phyloP scores from a whole-genome alignment of 2,888 invertebrate species.

The Sphaeridia pumilis region DNA sequence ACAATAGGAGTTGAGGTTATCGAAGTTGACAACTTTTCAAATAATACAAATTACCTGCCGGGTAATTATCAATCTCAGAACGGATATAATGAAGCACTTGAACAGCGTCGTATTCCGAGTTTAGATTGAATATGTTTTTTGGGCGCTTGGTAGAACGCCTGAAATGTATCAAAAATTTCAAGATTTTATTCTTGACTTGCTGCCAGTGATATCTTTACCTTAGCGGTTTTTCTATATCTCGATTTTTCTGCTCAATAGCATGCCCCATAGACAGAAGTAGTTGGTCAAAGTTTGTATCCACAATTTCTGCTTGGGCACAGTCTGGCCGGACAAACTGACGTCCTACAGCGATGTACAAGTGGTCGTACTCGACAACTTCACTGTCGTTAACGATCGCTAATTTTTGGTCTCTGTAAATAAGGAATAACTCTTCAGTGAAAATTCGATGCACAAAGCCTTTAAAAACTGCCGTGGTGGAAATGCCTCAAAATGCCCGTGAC shows the following conservation, averaged over 20 bases:
- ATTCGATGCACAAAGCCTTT: neutral
- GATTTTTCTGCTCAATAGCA: neutral
- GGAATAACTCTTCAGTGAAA: neutral
- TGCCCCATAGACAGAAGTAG: neutral
- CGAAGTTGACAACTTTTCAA: neutral
- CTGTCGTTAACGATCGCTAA: conserved; percentile 44
- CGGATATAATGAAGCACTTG: conserved; percentile 37
- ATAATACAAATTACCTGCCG: conserved; percentile 2
- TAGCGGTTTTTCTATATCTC: neutral
- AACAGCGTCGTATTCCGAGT: conserved; percentile 47
- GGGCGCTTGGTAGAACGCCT: conserved; percentile 40
- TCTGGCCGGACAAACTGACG: conserved; percentile 30
- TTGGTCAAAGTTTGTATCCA: conserved; percentile 23
- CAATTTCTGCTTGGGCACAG: conserved; percentile 28
- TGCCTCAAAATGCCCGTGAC: conserved; percentile 51
- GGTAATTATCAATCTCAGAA: conserved; percentile 2
- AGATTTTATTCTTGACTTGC: neutral
- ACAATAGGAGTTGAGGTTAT: neutral
- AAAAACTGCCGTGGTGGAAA: conserved; percentile 5
- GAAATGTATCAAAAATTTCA: too few species aligned
- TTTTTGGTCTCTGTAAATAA: conserved; percentile 45
- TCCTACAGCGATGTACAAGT: conserved; percentile 29
- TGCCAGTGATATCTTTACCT: neutral
- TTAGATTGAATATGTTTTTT: conserved; percentile 52
- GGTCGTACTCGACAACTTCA: conserved; percentile 30